These are phyloP conservation scores for Donacobius atricapilla DNA, from an alignment of 2,113 vertebrate species.

Conservation along the genomic window DNA sequence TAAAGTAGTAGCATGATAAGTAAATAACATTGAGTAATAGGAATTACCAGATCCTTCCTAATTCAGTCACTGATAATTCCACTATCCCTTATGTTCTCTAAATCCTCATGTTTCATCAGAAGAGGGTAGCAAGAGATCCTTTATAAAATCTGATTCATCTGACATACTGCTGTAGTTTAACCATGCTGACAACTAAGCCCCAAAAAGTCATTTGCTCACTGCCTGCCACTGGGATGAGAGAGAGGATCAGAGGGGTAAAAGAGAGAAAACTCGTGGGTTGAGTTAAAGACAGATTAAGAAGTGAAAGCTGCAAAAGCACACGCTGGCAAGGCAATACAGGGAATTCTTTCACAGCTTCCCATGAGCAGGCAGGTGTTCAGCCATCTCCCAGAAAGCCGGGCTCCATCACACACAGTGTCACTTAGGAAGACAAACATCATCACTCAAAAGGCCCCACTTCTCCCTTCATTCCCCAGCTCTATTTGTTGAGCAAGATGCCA, in stretches of 20 bases:
- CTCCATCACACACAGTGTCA: neutral
- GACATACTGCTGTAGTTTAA: neutral
- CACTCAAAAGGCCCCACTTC: rapidly evolving
- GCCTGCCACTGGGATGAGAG: neutral
- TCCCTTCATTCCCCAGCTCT: neutral
- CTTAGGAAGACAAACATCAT: neutral
- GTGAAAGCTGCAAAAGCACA: neutral
- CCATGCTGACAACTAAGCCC: neutral
- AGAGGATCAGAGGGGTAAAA: neutral
- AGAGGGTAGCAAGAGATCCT: neutral
- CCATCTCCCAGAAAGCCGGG: neutral
- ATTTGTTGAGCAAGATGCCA: neutral
- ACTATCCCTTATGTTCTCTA: neutral
- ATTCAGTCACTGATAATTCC: neutral
- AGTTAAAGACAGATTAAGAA: neutral
- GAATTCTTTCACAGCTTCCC: neutral
- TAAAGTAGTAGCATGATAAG: neutral
- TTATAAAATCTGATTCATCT: neutral
- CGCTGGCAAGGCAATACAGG: neutral
- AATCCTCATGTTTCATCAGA: neutral
- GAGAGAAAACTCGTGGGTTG: neutral
- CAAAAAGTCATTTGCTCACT: neutral
- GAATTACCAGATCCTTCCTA: neutral
- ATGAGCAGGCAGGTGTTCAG: neutral
- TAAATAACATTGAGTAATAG: neutral